phyloP scores from a whole-genome alignment of 2,113 vertebrate species.

The Neolamprologus brichardi region DNA sequence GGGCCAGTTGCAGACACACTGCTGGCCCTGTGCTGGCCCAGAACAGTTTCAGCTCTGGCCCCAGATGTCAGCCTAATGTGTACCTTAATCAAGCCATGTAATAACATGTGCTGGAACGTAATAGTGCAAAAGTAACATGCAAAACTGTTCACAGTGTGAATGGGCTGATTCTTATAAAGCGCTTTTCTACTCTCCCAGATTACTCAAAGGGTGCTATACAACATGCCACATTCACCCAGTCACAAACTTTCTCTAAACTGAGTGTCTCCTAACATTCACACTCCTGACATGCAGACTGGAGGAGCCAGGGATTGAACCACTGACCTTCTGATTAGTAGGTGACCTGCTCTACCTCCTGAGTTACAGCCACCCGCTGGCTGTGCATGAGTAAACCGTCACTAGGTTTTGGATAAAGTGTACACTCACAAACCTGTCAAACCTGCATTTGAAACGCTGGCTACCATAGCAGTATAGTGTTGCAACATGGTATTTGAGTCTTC shows the following conservation, averaged over 20 bases:
- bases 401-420: not conserved
- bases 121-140: not conserved
- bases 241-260: not conserved
- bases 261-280: not conserved
- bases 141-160: not conserved
- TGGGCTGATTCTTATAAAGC: not conserved
- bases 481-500: not conserved
- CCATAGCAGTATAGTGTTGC: not conserved
- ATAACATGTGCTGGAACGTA: not conserved
- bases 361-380: not conserved
- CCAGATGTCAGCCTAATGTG: not conserved
- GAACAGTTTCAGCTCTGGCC: not conserved
- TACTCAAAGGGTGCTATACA: not conserved
- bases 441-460: not conserved
- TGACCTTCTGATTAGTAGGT: not conserved
- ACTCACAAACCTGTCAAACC: not conserved
- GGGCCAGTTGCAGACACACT: not conserved
- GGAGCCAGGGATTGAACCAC: not conserved
- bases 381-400: not conserved
- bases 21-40: not conserved
- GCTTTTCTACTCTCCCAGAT: not conserved
- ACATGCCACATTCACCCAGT: not conserved
- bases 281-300: not conserved
- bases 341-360: not conserved
- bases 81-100: not conserved